Percentiles rank a stretch among this genome's conserved stretches.
Conservation (phyloP, 2,797 vertebrate genomes). For the Phoebastria nigripes region DNA sequence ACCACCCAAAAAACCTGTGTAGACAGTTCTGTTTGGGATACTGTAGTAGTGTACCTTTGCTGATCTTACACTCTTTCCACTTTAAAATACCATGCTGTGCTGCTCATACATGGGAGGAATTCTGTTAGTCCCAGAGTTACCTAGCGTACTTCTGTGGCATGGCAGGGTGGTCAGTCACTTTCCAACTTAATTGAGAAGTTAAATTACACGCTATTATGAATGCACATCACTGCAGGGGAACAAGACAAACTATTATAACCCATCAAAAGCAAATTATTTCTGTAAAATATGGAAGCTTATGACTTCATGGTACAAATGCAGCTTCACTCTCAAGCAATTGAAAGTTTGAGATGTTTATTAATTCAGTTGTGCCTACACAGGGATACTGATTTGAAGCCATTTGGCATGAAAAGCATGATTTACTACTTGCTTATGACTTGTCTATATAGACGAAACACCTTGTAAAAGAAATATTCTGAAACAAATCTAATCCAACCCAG, state of each 20-base stretch:
- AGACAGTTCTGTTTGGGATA: neutral
- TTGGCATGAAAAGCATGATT: neutral
- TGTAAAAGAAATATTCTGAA: neutral
- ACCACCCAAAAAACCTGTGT: neutral
- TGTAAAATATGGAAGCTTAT: neutral
- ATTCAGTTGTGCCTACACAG: neutral
- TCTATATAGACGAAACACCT: neutral
- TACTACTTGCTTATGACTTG: neutral
- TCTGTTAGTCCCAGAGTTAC: neutral
- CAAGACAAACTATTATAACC: neutral
- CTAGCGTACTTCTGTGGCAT: neutral
- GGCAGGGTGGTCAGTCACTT: neutral
- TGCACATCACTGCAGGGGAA: neutral
- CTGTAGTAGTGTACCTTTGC: neutral
- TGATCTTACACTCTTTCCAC: neutral
- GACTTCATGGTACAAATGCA: neutral
- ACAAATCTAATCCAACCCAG: neutral
- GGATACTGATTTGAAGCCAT: neutral
- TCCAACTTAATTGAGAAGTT: neutral
- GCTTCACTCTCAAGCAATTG: neutral
- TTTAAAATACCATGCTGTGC: neutral
- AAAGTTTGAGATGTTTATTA: neutral
- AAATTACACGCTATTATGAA: neutral
- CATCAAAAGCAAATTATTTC: neutral
- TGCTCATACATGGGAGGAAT: neutral